A percentile compares a stretch with the other conserved stretches of the same genome.
These are phyloP conservation scores for Luperina testacea DNA, from an alignment of 2,888 invertebrate species.

Conservation along the genomic window DNA sequence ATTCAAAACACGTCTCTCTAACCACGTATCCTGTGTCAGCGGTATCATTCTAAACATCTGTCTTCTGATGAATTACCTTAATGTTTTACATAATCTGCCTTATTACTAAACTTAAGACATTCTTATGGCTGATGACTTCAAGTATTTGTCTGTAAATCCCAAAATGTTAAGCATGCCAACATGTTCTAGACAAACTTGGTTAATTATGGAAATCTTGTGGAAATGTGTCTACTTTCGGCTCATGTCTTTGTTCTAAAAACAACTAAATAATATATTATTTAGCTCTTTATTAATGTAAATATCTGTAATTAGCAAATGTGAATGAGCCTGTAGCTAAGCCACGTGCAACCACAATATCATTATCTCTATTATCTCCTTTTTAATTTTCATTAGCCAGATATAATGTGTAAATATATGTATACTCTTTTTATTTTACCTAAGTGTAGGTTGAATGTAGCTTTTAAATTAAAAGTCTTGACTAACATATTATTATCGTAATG, in stretches of 20 bases:
- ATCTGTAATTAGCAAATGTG: constrained; percentile 34
- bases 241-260: constrained; percentile 1
- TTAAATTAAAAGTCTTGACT: constrained; percentile 29
- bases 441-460: constrained; percentile 24
- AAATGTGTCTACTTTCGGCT: constrained; percentile 4
- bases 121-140: constrained; percentile 45
- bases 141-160: constrained; percentile 21
- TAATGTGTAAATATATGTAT: constrained; percentile 27
- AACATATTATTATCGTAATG: constrained; percentile 5
- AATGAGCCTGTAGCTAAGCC: constrained; percentile 1
- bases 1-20: constrained; percentile 28
- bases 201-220: constrained; percentile 18
- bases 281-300: constrained; percentile 11
- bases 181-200: constrained; percentile 33
- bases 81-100: constrained; percentile 70
- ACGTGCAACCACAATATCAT: constrained; percentile 24
- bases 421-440: constrained; percentile 7
- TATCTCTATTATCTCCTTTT: constrained; percentile 29
- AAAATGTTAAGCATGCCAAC: constrained; percentile 15
- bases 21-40: constrained; percentile 8
- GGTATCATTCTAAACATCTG: constrained; percentile 70
- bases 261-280: neutral
- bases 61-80: constrained; percentile 63
- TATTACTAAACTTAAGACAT: constrained; percentile 49
- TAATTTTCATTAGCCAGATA: constrained; percentile 23